Evolutionary conservation across 2,113 vertebrate species (phyloP), one percentile per base, ranked within the genome.

Genomic region (Tetraodon nigroviridis): DNA sequence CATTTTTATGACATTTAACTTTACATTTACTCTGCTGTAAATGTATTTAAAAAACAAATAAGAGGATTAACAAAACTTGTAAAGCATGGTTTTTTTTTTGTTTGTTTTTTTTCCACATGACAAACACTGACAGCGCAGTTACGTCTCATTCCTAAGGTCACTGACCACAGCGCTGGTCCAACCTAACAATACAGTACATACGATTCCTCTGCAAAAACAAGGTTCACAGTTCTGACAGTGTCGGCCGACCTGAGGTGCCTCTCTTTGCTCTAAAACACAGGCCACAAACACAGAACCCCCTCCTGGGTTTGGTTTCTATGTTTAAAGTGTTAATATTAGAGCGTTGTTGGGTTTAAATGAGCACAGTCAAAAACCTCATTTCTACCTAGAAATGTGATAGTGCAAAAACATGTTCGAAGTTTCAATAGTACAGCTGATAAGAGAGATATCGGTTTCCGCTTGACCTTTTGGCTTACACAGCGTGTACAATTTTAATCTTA

Each of bases 211-310:
- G 54, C 72, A 75, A 71, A 76, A 77, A 66, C 69, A 78, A 83
- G 77, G 76, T 87, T 86, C 86, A 89, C 75, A 85, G 82, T 74
- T 84, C 86, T 53, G 57, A 81, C 19, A 15, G 27, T 46, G 56
- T 74, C 63, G 64, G 62, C 69, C 56, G 70, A 75, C 76, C 45
- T 19, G 64, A 73, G 53, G 77, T 59, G 56, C 60, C 54, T 22
- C 70, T 41, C 75, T 72, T 57, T 73, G 69, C 63, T 77, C 61
- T 68, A 69, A 80, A 83, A 69, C 67, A 82, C 59, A 76, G 71
- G 67, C 75, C 83, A 81, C 74, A 69, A 51, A 82, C 66, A 82
- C 75, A 16, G 41, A 71, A 54, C 6, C 44, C 44, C 0, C 14
- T n/a, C 32, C 32, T 37, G 32, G 32, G 10, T 37, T 37, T 51